Percentiles rank a stretch among this genome's conserved stretches.
Conservation (phyloP, 1,140 invertebrate species). For the Scylla paramamosain region DNA sequence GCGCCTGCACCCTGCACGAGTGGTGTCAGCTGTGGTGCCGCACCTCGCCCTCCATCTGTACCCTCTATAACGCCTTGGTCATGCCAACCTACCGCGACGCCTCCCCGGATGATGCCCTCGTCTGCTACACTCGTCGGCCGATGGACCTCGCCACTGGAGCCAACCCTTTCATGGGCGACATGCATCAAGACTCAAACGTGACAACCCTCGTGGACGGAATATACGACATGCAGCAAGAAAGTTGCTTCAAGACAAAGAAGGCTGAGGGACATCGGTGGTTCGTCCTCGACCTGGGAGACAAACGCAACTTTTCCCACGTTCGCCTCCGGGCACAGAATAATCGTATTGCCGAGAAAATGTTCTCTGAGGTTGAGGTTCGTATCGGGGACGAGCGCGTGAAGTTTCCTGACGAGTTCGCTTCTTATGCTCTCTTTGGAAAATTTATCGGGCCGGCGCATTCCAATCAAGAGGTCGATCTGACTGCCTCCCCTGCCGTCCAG, state of each 20-base stretch:
- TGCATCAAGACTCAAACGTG: background rate
- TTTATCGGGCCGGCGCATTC: background rate
- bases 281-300: background rate
- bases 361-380: background rate
- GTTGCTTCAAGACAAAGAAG: background rate
- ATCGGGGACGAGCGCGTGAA: background rate
- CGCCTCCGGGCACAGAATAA: background rate
- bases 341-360: background rate
- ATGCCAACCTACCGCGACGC: background rate
- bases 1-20: background rate
- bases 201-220: background rate
- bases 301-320: background rate
- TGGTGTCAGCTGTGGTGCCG: background rate
- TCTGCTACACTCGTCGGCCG: background rate
- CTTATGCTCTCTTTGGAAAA: background rate
- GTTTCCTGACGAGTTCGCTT: background rate
- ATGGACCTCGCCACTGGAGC: background rate
- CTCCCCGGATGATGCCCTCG: background rate
- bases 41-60: background rate
- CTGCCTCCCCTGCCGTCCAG: background rate
- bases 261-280: background rate
- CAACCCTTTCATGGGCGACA: background rate
- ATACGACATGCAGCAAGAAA: background rate
- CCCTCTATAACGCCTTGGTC: background rate
- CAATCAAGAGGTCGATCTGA: background rate